phyloP scores from a whole-genome alignment of 35 echinoderm and acorn worm genomes.

The Hemicentrotus pulcherrimus region DNA sequence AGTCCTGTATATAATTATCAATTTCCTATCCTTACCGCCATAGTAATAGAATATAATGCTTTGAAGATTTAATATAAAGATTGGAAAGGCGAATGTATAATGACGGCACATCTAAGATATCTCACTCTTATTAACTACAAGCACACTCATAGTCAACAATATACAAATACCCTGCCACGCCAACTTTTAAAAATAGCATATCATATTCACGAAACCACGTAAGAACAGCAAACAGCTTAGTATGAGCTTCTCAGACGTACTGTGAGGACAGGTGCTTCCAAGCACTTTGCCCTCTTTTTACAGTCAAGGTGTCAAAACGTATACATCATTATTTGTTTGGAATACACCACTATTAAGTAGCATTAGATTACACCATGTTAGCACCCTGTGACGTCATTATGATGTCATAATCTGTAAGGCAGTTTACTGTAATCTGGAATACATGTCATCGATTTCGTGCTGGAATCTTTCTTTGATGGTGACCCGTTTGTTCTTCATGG shows the following conservation, averaged over 20 bases:
- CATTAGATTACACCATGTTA: not conserved
- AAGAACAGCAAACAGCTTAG: too few species aligned
- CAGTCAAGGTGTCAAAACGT: not conserved
- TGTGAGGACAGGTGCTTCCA: not conserved
- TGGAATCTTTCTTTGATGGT: conserved; percentile 67
- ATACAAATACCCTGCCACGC: too few species aligned
- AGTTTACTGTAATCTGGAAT: conserved; percentile 34
- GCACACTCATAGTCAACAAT: too few species aligned
- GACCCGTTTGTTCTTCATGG: conserved; percentile 83
- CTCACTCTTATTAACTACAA: too few species aligned
- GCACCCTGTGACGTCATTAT: not conserved
- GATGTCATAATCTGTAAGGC: not conserved
- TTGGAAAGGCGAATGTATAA: too few species aligned
- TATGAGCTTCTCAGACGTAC: not conserved
- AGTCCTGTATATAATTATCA: too few species aligned
- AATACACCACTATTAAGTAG: not conserved
- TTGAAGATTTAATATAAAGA: too few species aligned
- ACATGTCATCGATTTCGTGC: conserved; percentile 68
- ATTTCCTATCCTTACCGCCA: too few species aligned
- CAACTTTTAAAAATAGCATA: too few species aligned
- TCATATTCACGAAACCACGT: too few species aligned
- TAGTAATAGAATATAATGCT: too few species aligned
- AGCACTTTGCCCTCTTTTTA: not conserved
- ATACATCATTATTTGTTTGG: not conserved
- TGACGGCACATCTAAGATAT: too few species aligned